Conservation (phyloP, 2,888 invertebrate genomes). For the Drosophila fungiperda region DNA sequence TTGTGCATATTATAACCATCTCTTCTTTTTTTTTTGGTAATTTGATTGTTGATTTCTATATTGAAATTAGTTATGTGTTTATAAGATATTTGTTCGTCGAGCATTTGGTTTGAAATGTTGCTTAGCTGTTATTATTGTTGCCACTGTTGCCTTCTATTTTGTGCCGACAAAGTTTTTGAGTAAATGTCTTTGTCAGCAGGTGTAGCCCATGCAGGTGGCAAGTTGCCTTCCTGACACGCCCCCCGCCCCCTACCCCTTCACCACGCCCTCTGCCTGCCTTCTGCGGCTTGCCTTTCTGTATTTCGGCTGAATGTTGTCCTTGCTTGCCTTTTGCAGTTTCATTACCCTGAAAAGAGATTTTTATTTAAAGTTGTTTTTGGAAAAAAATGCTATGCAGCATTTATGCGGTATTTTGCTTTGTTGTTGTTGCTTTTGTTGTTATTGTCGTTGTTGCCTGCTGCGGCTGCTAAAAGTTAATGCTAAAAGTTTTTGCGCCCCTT, state of each 20-base stretch:
- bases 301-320: conserved; percentile 36
- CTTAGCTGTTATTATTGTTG: conserved; percentile 30
- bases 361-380: conserved; percentile 74
- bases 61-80: not conserved
- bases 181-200: conserved; percentile 81
- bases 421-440: conserved; percentile 36
- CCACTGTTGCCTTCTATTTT: conserved; percentile 64
- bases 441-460: conserved; percentile 38
- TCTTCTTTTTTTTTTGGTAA: too few relatives aligned
- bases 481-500: conserved; percentile 64
- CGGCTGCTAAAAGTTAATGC: conserved; percentile 61
- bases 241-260: not conserved
- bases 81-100: conserved; percentile 4
- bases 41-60: not conserved
- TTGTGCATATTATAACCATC: accelerated
- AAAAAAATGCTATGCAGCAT: conserved; percentile 73
- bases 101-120: not conserved
- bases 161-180: conserved; percentile 76
- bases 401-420: conserved; percentile 74
- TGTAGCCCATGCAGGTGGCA: conserved; percentile 63
- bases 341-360: conserved; percentile 77
- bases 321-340: conserved; percentile 71
- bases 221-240: not conserved
- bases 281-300: conserved; percentile 20
- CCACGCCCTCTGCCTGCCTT: not conserved